Evolutionary conservation across 2,113 vertebrate species (phyloP), one percentile per base, ranked within the genome.

Genomic region (Seriola dumerili): DNA sequence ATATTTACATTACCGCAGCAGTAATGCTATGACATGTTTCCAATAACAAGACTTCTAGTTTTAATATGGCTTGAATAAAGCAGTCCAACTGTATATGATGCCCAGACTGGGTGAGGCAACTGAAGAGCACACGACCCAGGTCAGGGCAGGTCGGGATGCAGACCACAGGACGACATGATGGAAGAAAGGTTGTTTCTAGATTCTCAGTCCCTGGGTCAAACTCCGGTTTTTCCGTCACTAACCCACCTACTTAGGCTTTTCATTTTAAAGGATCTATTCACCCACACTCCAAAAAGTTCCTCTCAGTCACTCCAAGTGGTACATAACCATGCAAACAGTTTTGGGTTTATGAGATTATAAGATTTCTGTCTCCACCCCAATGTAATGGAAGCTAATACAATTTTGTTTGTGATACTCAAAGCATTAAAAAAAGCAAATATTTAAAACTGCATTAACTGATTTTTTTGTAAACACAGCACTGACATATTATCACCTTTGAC

Each of bases 31-130:
- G 74, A 90, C 48, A 74, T 84, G 81, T 58, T 85, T 86, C 73
- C 76, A 90, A 63, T 82, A 85, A 90, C 84, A 86, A 84, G 72
- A 89, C 83, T 81, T 85, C 48, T 80, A 80, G 38, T 85, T 79
- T 90, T 81, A 86, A 90, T 90, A 94, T 94, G 93, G 93, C 91
- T 95, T 95, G 75, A 87, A 84, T 88, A 83, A 93, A 92, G 76
- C 77, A 83, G 86, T 88, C 80, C 66, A 65, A 68, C 59, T 72
- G 78, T 86, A 55, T 73, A 68, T 42, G 72, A 61, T 19, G 72
- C 69, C 74, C 54, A 19, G 74, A 38, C 73, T 38, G 32, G 46
- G 75, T 67, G 58, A 69, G 50, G 55, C 13, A 7, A 83, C 75
- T 62, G 84, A 46, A 38, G 23, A 70, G 46, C 50, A 59, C 61